Base-by-base conservation (phyloP, 1,140 invertebrate genomes). In the Frieseomelitta varia region DNA sequence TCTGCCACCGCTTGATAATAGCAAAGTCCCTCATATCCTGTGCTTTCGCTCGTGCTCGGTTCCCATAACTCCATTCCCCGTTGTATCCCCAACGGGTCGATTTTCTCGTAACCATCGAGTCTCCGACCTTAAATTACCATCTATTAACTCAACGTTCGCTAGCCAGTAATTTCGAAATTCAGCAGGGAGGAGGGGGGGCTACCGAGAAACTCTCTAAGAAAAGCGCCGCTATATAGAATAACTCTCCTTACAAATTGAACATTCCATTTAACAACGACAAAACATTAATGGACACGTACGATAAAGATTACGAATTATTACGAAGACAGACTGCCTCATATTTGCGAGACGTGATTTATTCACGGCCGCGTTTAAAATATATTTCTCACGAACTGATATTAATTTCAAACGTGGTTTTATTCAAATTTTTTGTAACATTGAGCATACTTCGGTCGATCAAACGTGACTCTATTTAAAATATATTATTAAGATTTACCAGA, bases 71-170 rank as follows among this genome's bases (percentile, higher is more conserved):
- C 24, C 34, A 17, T 78, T 78, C n/a, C 53, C 39, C 24, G 53
- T 76, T 82, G 80, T 83, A 68, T 68, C 34, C 74, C 81, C 74
- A 83, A 78, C 81, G 73, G 81, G 21, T 83, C 81, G 81, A 84
- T 67, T 84, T 80, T 67, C 68, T 51, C 51, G 39, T 80, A 51
- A 80, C 56, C 78, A 67, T 80, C 80, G 74, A 80, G n/a, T 51
- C 17, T 14, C 47, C 77, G 58, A 84, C n/a, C 77, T 73, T 74
- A 80, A 84, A 84, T 84, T 72, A 56, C 56, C 56, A 21, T 19
- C 77, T 34, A 73, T 84, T 84, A 80, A 80, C 47, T 58, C 58
- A 72, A 56, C 69, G 69, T 73, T 61, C 51, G 47, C 53, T 30
- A 63, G 68, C 67, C 21, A 72, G 11, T 56, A 79, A 84, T 83